Conservation (phyloP, 2,888 invertebrate species). For the Acronicta psi region DNA sequence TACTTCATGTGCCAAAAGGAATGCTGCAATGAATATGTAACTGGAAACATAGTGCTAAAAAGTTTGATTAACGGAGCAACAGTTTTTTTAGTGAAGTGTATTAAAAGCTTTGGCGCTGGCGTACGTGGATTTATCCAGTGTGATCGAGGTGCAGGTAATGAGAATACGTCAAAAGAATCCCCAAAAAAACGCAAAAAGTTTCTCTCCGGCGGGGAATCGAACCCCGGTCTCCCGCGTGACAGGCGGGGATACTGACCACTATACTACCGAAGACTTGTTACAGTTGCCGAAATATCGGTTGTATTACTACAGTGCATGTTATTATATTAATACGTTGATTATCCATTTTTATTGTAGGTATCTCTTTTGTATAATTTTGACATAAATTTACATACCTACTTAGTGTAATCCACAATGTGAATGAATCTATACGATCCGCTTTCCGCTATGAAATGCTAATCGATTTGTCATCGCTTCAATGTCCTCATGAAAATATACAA, state of each 20-base stretch:
- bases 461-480: too few species aligned
- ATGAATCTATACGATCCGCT: too few species aligned
- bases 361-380: too few species aligned
- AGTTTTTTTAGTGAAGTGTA: conserved; percentile 67
- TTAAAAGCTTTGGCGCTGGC: conserved; percentile 90
- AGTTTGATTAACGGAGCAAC: conserved; percentile 12
- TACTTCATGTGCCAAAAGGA: conserved; percentile 13
- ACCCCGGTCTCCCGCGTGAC: conserved; percentile 90
- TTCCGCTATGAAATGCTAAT: too few species aligned
- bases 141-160: conserved; percentile 93
- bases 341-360: too few species aligned
- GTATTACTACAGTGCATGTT: neutral
- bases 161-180: conserved; percentile 1
- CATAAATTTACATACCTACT: too few species aligned
- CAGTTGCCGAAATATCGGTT: fast-evolving
- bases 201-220: conserved; percentile 89
- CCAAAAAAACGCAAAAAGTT: conserved; percentile 55
- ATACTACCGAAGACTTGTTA: conserved; percentile 85
- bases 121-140: conserved; percentile 93
- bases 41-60: conserved; percentile 26
- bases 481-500: too few species aligned
- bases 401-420: too few species aligned
- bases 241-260: conserved; percentile 90
- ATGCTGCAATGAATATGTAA: conserved; percentile 12
- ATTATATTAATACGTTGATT: too few species aligned